Base-by-base conservation (phyloP, 2,113 vertebrate species). In the Tringa solitaria region DNA sequence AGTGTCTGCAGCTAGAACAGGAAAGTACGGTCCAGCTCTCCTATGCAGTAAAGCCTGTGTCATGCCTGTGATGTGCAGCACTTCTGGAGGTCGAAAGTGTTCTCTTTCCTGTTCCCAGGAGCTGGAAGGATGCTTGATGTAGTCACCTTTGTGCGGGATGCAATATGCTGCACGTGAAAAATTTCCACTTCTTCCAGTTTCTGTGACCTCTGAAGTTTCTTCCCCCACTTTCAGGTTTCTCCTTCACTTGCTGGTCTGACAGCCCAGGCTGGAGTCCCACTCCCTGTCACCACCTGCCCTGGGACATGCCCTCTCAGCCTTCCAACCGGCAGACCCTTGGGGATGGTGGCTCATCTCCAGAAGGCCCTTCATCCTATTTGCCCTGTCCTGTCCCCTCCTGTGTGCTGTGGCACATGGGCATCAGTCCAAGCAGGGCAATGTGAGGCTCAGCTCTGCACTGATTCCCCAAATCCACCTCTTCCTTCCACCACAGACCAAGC, bases 351-450 rank as follows among this genome's bases (percentile, higher is more conserved):
- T 18, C 18, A 21, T 32, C 14, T 82, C 45, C 69, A 84, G 80
- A 64, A 91, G 41, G 21, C 45, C 27, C 35, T 78, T 77, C 24
- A 23, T 79, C 33, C 37, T n/a, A 22, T n/a, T 85, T 37, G 50
- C 26, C 16, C 3, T 1, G 3, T 9, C 8, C 12, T 1, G 3
- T 69, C 48, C 41, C 28, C 48, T 83, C 27, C n/a, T 3, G 0
- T 23, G 5, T 37, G 12, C 59, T 17, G 15, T 2, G 3, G 41
- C 73, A 92, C 63, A 45, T 14, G 77, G 63, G 20, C 39, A 67
- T 17, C 85, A 39, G 43, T 13, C 53, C 3, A 11, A 13, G 46
- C 23, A 3, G 8, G 39, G 24, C 60, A 56, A 2, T 2, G 6
- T 14, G 41, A 24, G 33, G 41, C 64, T 91, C 46, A 63, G 1